Conservation (phyloP, 2,888 invertebrate species). For the Pseudoips prasinana region DNA sequence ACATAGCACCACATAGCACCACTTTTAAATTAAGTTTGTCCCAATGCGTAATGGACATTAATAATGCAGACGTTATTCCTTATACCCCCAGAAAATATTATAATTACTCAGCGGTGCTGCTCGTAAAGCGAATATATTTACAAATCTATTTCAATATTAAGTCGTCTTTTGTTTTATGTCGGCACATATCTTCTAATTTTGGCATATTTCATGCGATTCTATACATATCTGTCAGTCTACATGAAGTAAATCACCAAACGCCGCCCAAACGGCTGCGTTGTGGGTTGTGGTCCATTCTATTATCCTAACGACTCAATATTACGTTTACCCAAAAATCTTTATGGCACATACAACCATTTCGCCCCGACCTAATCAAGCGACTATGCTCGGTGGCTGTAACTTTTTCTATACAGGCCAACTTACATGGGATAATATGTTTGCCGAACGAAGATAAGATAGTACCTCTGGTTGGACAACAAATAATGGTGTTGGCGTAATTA, state of each 20-base stretch:
- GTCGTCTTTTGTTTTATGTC: too few relatives aligned
- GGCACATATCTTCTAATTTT: too few relatives aligned
- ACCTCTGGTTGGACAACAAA: slow-evolving; percentile 12
- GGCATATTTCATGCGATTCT: too few relatives aligned
- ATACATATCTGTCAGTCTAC: slow-evolving; percentile 30
- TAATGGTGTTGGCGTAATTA: slow-evolving; percentile 25
- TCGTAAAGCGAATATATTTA: too few relatives aligned
- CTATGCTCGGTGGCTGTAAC: slow-evolving; percentile 39
- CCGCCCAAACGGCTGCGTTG: slow-evolving; percentile 27
- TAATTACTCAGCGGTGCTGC: too few relatives aligned
- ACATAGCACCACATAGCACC: too few relatives aligned
- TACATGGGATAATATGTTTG: slow-evolving; percentile 35
- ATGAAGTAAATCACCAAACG: slow-evolving; percentile 42
- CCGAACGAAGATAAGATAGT: slow-evolving; percentile 31
- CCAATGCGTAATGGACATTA: too few relatives aligned
- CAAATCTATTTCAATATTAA: too few relatives aligned
- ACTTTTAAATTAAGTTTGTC: too few relatives aligned
- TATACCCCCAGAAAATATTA: too few relatives aligned
- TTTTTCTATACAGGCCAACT: slow-evolving; percentile 41
- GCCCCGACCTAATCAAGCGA: slow-evolving; percentile 69
- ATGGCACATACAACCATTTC: slow-evolving; percentile 60
- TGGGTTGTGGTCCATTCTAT: slow-evolving; percentile 62
- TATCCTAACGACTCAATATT: slow-evolving; percentile 76
- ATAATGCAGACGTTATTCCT: too few relatives aligned
- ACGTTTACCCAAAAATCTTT: slow-evolving; percentile 77